Conservation (phyloP, 2,888 invertebrate genomes). For the Agriopis aurantiaria region DNA sequence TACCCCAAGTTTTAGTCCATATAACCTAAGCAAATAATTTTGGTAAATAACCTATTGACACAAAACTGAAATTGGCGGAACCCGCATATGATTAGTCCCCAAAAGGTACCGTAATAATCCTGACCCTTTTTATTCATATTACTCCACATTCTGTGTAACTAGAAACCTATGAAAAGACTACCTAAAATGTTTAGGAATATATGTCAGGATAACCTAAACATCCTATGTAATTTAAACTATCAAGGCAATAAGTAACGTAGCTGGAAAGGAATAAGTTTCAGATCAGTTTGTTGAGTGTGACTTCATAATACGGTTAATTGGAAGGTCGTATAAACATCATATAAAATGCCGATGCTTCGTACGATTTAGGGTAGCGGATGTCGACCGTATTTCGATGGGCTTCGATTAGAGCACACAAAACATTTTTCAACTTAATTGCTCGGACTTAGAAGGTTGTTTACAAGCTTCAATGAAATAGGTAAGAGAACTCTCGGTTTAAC, state of each 20-base stretch:
- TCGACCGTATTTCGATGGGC: conserved; percentile 48
- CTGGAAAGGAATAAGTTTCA: conserved; percentile 11
- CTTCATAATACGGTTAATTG: conserved; percentile 18
- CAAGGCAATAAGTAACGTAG: background rate
- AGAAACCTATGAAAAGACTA: conserved; percentile 34
- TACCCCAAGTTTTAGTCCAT: background rate
- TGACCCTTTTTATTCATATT: conserved; percentile 33
- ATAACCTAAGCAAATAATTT: background rate
- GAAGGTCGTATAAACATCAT: conserved; percentile 26
- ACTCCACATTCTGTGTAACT: conserved; percentile 31
- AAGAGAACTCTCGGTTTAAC: conserved; percentile 18
- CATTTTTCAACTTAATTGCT: conserved; percentile 68
- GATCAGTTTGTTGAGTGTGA: conserved; percentile 7
- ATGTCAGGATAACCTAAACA: conserved; percentile 13
- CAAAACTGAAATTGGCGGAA: conserved; percentile 9
- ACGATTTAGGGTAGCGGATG: conserved; percentile 35
- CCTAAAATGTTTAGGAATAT: conserved; percentile 26
- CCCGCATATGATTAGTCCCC: conserved; percentile 30
- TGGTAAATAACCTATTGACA: conserved; percentile 4
- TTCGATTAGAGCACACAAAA: conserved; percentile 58
- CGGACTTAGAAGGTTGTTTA: conserved; percentile 52
- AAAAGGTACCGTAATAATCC: conserved; percentile 24
- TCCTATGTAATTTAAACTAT: background rate
- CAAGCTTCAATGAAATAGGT: conserved; percentile 37
- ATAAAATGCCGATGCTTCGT: conserved; percentile 34